Conservation (phyloP, 2,113 vertebrate genomes). For the Bambusicola thoracicus region DNA sequence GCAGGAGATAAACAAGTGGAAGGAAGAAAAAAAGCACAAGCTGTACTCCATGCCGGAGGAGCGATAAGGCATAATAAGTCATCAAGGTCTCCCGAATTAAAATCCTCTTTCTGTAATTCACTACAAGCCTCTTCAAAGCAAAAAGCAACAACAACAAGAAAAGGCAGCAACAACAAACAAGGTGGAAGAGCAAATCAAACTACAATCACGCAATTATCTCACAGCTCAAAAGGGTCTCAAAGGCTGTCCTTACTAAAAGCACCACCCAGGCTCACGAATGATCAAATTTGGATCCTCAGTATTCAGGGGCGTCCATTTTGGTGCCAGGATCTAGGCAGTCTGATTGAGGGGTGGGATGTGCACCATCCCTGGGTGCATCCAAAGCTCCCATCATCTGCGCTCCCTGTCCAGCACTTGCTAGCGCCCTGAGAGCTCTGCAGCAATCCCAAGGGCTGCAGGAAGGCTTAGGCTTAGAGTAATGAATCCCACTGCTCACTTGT, state of each 20-base stretch:
- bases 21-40: slow-evolving; percentile 19
- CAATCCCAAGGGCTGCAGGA: background rate
- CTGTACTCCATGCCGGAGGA: slow-evolving; percentile 31
- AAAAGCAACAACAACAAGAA: slow-evolving; percentile 20
- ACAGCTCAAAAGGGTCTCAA: slow-evolving; percentile 35
- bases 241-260: background rate
- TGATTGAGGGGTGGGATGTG: background rate
- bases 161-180: slow-evolving; percentile 19
- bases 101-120: slow-evolving; percentile 59
- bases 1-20: slow-evolving; percentile 63
- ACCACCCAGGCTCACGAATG: background rate
- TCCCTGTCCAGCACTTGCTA: background rate
- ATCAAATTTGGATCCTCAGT: slow-evolving; percentile 6
- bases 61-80: slow-evolving; percentile 53
- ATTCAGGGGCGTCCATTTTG: background rate
- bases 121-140: slow-evolving; percentile 55
- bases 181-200: slow-evolving; percentile 11
- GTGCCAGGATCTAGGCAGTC: background rate
- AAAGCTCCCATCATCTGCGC: background rate
- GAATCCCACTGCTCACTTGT: background rate
- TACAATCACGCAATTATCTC: background rate
- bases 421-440: background rate
- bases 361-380: background rate
- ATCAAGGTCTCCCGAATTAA: slow-evolving; percentile 60
- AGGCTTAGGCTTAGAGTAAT: background rate